Evolutionary conservation across 2,797 vertebrate species (phyloP).

Genomic region (Tadarida brasiliensis): DNA sequence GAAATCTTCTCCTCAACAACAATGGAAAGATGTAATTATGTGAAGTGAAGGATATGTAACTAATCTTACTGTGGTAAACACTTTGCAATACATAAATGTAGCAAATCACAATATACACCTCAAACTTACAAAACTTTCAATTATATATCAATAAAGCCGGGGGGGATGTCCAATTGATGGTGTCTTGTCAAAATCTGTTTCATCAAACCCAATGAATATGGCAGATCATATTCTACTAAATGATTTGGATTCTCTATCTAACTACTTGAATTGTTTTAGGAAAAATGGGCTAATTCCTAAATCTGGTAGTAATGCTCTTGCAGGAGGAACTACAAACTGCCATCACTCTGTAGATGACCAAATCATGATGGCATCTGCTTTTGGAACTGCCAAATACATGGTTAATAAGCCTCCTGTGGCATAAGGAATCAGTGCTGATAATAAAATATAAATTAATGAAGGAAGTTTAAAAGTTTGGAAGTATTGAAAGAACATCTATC

Average conservation of each 20-base stretch:
- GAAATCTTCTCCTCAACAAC: too few relatives aligned
- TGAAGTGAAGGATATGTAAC: too few relatives aligned
- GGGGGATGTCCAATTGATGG: conserved; percentile 63
- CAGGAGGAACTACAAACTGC: conserved; percentile 85
- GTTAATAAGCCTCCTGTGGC: conserved; percentile 88
- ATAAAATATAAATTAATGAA: conserved; percentile 93
- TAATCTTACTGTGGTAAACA: too few relatives aligned
- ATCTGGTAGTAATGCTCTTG: conserved; percentile 72
- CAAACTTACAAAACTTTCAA: not conserved
- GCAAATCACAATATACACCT: not conserved
- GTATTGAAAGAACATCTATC: conserved; percentile 70
- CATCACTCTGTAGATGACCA: conserved; percentile 87
- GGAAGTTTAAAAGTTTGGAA: conserved; percentile 95
- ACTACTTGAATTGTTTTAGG: conserved; percentile 85
- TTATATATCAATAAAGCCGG: not conserved
- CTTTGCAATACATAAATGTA: too few relatives aligned
- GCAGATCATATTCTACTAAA: conserved; percentile 83
- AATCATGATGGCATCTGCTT: conserved; percentile 73
- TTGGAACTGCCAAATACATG: conserved; percentile 84
- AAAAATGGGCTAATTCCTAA: conserved; percentile 90
- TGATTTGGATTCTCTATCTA: conserved; percentile 83
- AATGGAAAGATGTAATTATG: too few relatives aligned
- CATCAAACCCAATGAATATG: conserved; percentile 82
- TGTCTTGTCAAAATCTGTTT: conserved; percentile 78
- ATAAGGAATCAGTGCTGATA: conserved; percentile 92